Evolutionary conservation across 2,888 invertebrate genomes (phyloP), one percentile per base, ranked within the genome.

Genomic region (Camponotus fellah): DNA sequence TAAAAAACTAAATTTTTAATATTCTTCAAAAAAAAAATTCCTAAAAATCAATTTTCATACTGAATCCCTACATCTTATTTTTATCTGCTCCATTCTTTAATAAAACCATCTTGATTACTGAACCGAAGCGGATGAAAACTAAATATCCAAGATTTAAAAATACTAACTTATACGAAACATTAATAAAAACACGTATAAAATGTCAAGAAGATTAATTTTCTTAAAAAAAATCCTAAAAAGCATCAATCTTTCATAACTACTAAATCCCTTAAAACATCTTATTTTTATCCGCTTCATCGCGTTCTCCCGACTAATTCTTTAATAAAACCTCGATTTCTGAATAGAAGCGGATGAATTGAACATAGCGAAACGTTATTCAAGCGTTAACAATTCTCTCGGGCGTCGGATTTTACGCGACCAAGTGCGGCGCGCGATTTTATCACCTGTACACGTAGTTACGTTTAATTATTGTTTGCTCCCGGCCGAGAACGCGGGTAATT

Each of bases 381-480:
- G 74, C 49, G 75, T 71, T 56, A 68, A 46, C 75, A 21, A 17
- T 76, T 76, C 53, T 60, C 60, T 46, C 40, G 49, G 43, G 37
- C 75, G 37, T 43, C 62, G 43, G 62, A 76, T 84, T 72, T 69
- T 66, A 60, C 71, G 69, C 82, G 82, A 72, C 62, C 40, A 79
- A 75, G 75, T 75, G 77, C 80, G 74, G 32, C 56, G 56, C 58
- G 66, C 32, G 66, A 65, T 76, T 76, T 82, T 82, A 82, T 82
- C 82, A 46, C 46, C 64, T 9, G n/a, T n/a, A 58, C 76, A 64
- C 75, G 76, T 40, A 49, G 58, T 75, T 60, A 68, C 60, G 60
- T n/a, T 75, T 77, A 82, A 82, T 82, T 65, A 68, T 82, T 77
- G 82, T 82, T 77, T 77, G 60, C 77, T 82, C 60, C 26, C 26